Conservation (phyloP, 2,113 vertebrate genomes). For the Laticauda laticaudata region DNA sequence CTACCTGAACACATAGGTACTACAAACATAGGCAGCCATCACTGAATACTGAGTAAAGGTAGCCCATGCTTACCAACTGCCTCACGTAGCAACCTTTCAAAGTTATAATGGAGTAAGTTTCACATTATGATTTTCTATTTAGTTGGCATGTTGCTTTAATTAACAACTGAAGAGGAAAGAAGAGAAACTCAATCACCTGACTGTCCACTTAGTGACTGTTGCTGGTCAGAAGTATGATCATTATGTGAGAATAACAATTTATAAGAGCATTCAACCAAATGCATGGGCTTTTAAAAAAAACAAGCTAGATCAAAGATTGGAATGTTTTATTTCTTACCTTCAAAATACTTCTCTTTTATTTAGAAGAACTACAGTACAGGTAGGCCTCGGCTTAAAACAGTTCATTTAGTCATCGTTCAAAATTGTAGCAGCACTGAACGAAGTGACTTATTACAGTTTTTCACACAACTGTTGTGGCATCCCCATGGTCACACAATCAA, state of each 20-base stretch:
- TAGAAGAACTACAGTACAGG: neutral
- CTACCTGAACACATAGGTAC: neutral
- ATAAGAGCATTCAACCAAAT: neutral
- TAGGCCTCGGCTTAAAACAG: neutral
- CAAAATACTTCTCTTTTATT: neutral
- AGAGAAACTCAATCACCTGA: neutral
- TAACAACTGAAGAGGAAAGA: neutral
- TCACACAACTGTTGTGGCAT: neutral
- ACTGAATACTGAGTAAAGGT: neutral
- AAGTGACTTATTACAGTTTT: neutral
- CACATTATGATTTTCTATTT: neutral
- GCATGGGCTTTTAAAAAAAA: neutral
- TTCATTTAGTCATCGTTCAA: neutral
- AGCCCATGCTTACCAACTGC: neutral
- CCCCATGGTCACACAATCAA: neutral
- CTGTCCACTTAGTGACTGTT: neutral
- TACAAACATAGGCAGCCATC: neutral
- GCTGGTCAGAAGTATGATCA: neutral
- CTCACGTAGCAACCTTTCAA: neutral
- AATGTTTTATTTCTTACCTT: neutral
- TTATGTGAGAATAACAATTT: neutral
- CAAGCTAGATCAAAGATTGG: neutral
- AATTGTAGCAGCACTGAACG: neutral
- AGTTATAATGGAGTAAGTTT: neutral
- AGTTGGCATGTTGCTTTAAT: neutral